phyloP scores from a whole-genome alignment of 2,113 vertebrate species.

The Agapornis roseicollis region DNA sequence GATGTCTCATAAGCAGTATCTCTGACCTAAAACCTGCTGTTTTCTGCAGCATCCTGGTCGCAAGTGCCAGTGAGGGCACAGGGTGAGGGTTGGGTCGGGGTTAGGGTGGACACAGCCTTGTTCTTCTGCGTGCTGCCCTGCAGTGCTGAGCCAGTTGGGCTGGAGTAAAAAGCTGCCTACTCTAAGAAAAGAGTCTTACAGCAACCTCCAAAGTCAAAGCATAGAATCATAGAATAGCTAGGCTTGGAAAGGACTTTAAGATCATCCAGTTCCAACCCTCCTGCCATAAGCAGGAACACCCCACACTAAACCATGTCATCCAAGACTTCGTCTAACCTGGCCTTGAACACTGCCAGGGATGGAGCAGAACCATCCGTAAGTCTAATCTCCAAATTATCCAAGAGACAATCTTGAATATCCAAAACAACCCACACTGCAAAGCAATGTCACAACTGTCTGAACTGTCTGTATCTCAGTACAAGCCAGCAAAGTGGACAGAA shows the following conservation, averaged over 20 bases:
- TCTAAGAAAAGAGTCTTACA: background rate
- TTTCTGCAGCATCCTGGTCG: background rate
- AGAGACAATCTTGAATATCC: background rate
- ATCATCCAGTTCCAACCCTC: no score
- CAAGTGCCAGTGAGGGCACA: background rate
- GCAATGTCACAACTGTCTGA: no score
- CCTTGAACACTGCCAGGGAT: no score
- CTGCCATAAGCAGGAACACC: no score
- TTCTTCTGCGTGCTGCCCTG: background rate
- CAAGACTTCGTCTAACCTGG: no score
- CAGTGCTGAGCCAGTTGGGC: background rate
- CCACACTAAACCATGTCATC: no score
- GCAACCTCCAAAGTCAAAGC: background rate
- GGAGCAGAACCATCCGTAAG: background rate
- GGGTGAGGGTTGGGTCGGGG: background rate
- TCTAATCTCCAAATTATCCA: background rate
- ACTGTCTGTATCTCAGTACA: accelerated
- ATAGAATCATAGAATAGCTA: no score
- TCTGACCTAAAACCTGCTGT: background rate
- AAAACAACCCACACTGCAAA: background rate
- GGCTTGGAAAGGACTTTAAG: no score
- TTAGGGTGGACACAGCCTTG: background rate
- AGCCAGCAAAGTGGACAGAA: background rate
- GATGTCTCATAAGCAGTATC: background rate
- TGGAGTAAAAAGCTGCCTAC: background rate